phyloP scores from a whole-genome alignment of 2,113 vertebrate genomes.

The Fulica atra region DNA sequence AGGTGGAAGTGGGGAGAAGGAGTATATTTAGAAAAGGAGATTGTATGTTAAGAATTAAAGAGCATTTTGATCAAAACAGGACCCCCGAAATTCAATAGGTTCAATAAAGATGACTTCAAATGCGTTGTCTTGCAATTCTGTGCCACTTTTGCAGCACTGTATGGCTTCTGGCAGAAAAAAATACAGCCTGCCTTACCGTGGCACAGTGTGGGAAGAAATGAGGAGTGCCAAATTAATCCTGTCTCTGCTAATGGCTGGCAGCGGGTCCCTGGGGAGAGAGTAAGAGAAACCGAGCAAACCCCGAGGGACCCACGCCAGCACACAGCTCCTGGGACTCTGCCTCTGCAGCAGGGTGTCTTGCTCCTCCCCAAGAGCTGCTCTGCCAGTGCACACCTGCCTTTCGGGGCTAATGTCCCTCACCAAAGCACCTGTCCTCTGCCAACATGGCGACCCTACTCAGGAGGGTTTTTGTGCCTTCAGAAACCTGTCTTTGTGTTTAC shows the following conservation, averaged over 20 bases:
- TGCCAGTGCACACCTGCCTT: neutral
- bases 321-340: neutral
- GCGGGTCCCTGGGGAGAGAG: fast-evolving
- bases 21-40: neutral
- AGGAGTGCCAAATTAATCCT: neutral
- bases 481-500: neutral
- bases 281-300: neutral
- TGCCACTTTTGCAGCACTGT: neutral
- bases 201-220: fast-evolving
- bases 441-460: fast-evolving
- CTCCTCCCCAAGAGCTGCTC: neutral
- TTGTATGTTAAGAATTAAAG: neutral
- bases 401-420: neutral
- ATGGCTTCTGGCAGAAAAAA: neutral
- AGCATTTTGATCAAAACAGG: neutral
- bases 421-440: neutral
- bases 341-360: fast-evolving
- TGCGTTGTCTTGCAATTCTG: neutral
- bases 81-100: neutral
- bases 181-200: neutral
- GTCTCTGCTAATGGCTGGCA: neutral
- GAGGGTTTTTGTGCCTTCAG: neutral
- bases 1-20: neutral
- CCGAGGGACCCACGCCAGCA: neutral
- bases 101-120: neutral